phyloP scores from a whole-genome alignment of 2,888 invertebrate species.

The Cabera pusaria region DNA sequence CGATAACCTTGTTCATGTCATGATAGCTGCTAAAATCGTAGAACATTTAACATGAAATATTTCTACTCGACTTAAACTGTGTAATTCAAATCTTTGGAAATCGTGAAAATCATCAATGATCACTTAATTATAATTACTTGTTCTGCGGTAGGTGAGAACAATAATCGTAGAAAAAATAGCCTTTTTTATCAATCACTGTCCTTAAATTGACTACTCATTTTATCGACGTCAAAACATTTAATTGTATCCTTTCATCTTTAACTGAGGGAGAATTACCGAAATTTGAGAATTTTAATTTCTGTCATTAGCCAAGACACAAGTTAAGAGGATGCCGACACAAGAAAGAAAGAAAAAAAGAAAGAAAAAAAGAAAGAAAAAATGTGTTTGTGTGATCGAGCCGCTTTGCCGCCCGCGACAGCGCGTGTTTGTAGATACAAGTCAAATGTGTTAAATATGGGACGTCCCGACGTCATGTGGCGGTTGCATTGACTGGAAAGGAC shows the following conservation, averaged over 20 bases:
- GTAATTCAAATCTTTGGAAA: too few relatives aligned
- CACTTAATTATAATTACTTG: background rate
- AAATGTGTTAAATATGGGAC: slow-evolving; percentile 74
- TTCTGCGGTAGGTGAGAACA: slow-evolving; percentile 18
- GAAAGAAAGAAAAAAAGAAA: slow-evolving; percentile 55
- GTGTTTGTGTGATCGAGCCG: slow-evolving; percentile 65
- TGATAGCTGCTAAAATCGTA: too few relatives aligned
- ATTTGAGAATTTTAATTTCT: slow-evolving; percentile 77
- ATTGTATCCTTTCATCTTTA: slow-evolving; percentile 48
- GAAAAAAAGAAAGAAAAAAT: slow-evolving; percentile 44
- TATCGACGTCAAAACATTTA: slow-evolving; percentile 60
- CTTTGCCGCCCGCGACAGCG: slow-evolving; percentile 53
- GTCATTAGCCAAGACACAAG: slow-evolving; percentile 73
- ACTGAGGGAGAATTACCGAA: slow-evolving; percentile 66
- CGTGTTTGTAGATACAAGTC: slow-evolving; percentile 76
- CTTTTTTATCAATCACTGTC: slow-evolving; percentile 20
- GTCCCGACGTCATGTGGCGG: slow-evolving; percentile 33
- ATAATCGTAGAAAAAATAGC: slow-evolving; percentile 21
- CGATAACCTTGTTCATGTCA: too few relatives aligned
- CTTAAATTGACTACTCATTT: slow-evolving; percentile 29
- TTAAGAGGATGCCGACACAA: slow-evolving; percentile 66
- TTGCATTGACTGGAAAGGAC: slow-evolving; percentile 42
- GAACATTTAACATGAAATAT: too few relatives aligned
- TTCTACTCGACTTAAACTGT: too few relatives aligned
- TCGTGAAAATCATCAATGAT: too few relatives aligned